phyloP scores from a whole-genome alignment of 1,140 invertebrate genomes.

The Drosophila virilis region DNA sequence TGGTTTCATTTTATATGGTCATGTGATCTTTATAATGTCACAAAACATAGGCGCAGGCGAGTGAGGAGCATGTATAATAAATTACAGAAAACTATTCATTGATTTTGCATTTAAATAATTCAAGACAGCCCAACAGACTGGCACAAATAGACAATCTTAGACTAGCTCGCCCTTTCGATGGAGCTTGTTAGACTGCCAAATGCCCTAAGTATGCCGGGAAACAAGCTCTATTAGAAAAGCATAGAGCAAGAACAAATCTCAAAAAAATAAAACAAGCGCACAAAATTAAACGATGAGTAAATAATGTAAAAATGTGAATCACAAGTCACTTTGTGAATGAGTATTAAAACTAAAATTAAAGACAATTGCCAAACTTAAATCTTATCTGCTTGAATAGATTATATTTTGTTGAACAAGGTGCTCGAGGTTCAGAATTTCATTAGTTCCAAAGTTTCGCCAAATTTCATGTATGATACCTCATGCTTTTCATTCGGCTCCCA shows the following conservation, averaged over 20 bases:
- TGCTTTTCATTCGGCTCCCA: neutral
- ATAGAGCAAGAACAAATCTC: no score
- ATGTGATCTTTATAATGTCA: conserved; percentile 27
- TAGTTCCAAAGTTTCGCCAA: neutral
- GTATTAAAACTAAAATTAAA: neutral
- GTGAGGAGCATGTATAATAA: conserved; percentile 1
- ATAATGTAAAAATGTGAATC: neutral
- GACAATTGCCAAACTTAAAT: neutral
- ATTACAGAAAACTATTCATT: conserved; percentile 16
- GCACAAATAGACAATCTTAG: conserved; percentile 26
- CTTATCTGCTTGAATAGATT: neutral
- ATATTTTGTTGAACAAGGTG: neutral
- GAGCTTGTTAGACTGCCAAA: neutral
- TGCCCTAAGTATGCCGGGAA: conserved; percentile 1
- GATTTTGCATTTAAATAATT: conserved; percentile 4
- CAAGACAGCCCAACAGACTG: conserved; percentile 20
- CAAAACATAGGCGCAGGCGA: neutral
- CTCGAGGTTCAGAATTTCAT: neutral
- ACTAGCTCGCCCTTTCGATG: neutral
- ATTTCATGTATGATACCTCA: neutral
- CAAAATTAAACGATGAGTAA: neutral
- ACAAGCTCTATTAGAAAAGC: no score
- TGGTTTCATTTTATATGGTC: conserved; percentile 28
- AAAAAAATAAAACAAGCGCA: no score
- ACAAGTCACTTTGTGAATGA: neutral